Conservation (phyloP, 2,797 vertebrate genomes). For the Ibycter americanus region DNA sequence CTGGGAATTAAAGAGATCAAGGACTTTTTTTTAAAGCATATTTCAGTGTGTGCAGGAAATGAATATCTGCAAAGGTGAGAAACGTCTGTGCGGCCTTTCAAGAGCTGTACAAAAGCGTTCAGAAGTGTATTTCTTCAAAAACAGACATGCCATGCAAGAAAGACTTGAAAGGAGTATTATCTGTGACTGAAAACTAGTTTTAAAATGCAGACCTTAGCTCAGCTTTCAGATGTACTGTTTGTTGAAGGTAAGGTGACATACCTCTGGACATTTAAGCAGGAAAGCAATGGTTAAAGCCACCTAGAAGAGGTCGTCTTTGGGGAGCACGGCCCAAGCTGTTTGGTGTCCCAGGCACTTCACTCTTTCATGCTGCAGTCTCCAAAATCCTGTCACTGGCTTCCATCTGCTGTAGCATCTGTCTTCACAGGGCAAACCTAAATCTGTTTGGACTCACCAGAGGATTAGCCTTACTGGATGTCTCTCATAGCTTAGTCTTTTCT, state of each 20-base stretch:
- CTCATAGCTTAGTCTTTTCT: not conserved
- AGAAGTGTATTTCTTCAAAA: not conserved
- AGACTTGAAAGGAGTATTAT: not conserved
- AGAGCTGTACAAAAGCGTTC: not conserved
- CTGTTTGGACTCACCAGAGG: not conserved
- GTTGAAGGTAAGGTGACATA: not conserved
- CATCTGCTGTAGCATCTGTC: not conserved
- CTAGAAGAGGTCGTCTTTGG: not conserved
- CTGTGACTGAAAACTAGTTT: not conserved
- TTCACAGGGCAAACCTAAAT: not conserved
- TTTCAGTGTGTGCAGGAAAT: not conserved
- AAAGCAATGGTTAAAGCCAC: not conserved
- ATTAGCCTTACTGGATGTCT: not conserved
- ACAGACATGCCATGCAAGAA: rapidly evolving
- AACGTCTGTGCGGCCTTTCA: not conserved
- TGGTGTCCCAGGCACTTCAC: not conserved
- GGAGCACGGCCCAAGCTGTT: not conserved
- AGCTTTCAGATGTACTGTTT: not conserved
- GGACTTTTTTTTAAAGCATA: not conserved
- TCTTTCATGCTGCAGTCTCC: not conserved
- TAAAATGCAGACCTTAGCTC: not conserved
- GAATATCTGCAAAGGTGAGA: not conserved
- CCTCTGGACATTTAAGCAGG: not conserved
- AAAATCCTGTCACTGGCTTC: not conserved
- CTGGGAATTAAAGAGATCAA: not conserved